Evolutionary conservation across 37 sponge, comb jelly and placozoan genomes (phyloP).

Genomic region (Haliclona indistincta): DNA sequence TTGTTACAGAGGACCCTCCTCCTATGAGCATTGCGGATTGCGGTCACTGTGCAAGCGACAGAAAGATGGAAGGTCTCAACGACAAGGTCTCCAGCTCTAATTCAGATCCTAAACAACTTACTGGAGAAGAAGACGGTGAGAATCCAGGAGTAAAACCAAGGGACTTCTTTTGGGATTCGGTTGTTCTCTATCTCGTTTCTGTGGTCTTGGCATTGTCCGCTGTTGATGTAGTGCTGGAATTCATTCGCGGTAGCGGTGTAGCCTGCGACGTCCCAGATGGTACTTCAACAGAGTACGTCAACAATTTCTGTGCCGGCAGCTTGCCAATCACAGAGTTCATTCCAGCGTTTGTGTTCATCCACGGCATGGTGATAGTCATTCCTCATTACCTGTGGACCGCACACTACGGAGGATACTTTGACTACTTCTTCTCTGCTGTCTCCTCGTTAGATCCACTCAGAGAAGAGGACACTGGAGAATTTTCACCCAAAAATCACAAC

Average conservation of each 20-base stretch:
- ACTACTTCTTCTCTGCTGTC: slow-evolving; percentile 46
- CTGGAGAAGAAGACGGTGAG: slow-evolving; percentile 21
- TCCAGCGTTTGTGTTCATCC: slow-evolving; percentile 53
- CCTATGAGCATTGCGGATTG: too few relatives aligned
- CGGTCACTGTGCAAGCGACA: too few relatives aligned
- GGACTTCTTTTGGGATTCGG: slow-evolving; percentile 73
- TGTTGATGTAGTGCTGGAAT: slow-evolving; percentile 52
- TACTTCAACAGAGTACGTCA: slow-evolving; percentile 18
- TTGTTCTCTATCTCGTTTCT: slow-evolving; percentile 53
- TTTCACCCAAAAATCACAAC: slow-evolving; percentile 31
- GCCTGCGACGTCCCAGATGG: slow-evolving; percentile 6
- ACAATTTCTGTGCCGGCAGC: slow-evolving; percentile 38
- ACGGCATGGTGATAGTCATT: slow-evolving; percentile 39
- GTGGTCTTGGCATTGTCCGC: slow-evolving; percentile 43
- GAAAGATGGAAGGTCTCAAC: too few relatives aligned
- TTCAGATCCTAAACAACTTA: slow-evolving; percentile 27
- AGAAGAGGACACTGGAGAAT: slow-evolving; percentile 36
- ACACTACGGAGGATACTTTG: slow-evolving; percentile 49
- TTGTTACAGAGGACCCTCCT: too few relatives aligned
- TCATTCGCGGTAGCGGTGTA: slow-evolving; percentile 33
- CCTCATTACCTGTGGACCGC: slow-evolving; percentile 68
- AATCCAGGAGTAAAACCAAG: slow-evolving; percentile 8
- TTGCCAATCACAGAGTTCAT: slow-evolving; percentile 30
- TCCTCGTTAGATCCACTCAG: slow-evolving; percentile 47
- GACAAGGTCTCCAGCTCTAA: too few relatives aligned